These are phyloP conservation scores for Eolophus roseicapilla DNA, from an alignment of 2,113 vertebrate genomes.

Conservation along the genomic window DNA sequence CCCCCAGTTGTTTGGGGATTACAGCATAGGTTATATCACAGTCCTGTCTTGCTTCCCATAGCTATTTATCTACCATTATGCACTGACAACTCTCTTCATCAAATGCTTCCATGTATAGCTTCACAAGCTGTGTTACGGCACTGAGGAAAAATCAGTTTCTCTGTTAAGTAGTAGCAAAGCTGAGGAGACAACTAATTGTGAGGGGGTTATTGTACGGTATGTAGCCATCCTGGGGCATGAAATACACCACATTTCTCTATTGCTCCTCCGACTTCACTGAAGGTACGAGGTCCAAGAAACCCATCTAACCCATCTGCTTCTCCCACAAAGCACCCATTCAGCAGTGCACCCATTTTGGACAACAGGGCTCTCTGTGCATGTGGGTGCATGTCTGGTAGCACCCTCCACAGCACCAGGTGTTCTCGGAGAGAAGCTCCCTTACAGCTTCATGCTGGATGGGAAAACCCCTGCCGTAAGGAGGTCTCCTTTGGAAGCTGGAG, in stretches of 20 bases:
- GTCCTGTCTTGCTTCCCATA: background rate
- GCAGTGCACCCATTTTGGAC: background rate
- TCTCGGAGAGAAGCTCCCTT: background rate
- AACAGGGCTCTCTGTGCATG: fast-evolving
- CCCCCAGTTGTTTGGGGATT: background rate
- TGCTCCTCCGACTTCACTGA: background rate
- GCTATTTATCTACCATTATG: background rate
- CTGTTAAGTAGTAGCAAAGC: background rate
- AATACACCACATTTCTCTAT: background rate
- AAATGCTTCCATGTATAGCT: fast-evolving
- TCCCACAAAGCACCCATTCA: background rate
- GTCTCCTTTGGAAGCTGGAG: background rate
- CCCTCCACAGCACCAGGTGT: background rate
- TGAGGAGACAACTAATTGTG: background rate
- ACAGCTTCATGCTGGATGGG: background rate
- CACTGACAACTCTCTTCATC: background rate
- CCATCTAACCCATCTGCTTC: background rate
- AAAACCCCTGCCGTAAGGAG: background rate
- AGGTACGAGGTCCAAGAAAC: background rate
- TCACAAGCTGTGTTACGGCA: background rate
- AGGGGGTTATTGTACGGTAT: background rate
- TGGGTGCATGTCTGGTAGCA: background rate
- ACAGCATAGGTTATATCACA: background rate
- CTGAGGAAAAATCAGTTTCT: background rate
- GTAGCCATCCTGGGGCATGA: background rate